A percentile compares a stretch with the other conserved stretches of the same genome.
These are phyloP conservation scores for Oryzias javanicus DNA, from an alignment of 2,113 vertebrate species.

Conservation along the genomic window DNA sequence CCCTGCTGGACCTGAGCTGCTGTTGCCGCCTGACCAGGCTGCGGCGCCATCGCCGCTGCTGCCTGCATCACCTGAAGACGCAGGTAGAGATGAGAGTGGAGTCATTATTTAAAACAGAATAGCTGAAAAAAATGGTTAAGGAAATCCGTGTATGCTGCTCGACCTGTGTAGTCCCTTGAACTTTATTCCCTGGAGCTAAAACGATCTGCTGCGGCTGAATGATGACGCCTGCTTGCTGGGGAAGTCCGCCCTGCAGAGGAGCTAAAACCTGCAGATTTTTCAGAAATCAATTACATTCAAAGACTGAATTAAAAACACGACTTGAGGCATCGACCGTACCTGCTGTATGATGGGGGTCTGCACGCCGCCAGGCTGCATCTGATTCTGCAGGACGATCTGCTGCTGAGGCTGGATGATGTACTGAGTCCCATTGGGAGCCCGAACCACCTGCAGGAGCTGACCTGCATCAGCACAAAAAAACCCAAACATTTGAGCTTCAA, in stretches of 20 bases:
- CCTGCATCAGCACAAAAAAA: conserved; percentile 68
- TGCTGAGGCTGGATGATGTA: conserved; percentile 96
- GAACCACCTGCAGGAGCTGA: conserved; percentile 94
- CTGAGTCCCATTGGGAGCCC: conserved; percentile 90
- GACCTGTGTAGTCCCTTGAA: conserved; percentile 84
- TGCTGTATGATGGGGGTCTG: conserved; percentile 97
- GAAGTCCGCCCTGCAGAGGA: conserved; percentile 89
- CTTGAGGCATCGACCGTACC: conserved; percentile 63
- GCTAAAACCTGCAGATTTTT: conserved; percentile 82
- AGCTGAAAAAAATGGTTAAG: too few relatives aligned
- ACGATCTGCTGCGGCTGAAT: conserved; percentile 98
- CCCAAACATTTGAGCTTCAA: neutral
- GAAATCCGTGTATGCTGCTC: neutral
- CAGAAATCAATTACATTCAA: too few relatives aligned
- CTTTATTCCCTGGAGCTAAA: conserved; percentile 91
- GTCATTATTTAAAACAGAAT: too few relatives aligned
- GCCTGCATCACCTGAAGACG: conserved; percentile 74
- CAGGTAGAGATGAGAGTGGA: too few relatives aligned
- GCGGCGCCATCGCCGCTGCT: conserved; percentile 84
- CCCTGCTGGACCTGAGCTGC: conserved; percentile 50
- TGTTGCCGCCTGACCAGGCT: conserved; percentile 82
- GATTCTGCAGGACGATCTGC: conserved; percentile 91
- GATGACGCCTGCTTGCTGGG: conserved; percentile 96
- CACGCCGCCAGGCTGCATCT: conserved; percentile 94
- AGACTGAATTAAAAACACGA: too few relatives aligned